These are phyloP conservation scores for Ametastegia equiseti DNA, from an alignment of 2,888 invertebrate species.

Conservation along the genomic window DNA sequence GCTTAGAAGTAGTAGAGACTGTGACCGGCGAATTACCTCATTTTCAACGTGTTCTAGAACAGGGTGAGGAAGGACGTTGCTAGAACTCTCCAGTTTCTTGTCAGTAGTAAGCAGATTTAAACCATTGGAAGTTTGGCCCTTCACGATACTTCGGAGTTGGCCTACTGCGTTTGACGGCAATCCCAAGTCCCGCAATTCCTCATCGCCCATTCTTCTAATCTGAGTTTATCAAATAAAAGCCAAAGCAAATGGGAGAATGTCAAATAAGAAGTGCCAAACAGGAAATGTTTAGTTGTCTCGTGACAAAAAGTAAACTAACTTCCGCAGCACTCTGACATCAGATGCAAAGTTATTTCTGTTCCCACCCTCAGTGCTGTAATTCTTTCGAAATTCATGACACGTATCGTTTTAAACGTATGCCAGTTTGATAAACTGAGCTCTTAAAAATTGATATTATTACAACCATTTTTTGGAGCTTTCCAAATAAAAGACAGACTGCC, in stretches of 20 bases:
- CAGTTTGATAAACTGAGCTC: no score
- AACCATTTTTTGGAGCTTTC: neutral
- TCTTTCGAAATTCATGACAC: neutral
- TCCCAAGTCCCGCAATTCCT: conserved; percentile 80
- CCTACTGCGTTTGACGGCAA: conserved; percentile 77
- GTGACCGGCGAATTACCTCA: conserved; percentile 64
- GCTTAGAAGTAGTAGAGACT: conserved; percentile 13
- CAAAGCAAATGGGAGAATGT: neutral
- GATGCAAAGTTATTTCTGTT: neutral
- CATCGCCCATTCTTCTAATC: conserved; percentile 82
- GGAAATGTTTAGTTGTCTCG: neutral
- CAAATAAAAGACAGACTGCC: neutral
- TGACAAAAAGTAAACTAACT: neutral
- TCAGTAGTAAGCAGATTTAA: conserved; percentile 66
- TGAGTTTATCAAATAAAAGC: conserved; percentile 64
- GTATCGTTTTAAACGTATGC: neutral
- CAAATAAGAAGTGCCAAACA: neutral
- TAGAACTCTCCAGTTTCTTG: conserved; percentile 66
- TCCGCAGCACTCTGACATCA: neutral
- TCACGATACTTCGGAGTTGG: conserved; percentile 80
- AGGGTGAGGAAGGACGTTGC: conserved; percentile 61
- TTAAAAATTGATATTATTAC: neutral
- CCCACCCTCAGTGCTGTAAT: neutral
- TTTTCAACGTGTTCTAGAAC: conserved; percentile 64
- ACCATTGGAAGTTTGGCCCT: conserved; percentile 74